Evolutionary conservation across 2,113 vertebrate species (phyloP), one percentile per base, ranked within the genome.

Genomic region (Bambusicola thoracicus): DNA sequence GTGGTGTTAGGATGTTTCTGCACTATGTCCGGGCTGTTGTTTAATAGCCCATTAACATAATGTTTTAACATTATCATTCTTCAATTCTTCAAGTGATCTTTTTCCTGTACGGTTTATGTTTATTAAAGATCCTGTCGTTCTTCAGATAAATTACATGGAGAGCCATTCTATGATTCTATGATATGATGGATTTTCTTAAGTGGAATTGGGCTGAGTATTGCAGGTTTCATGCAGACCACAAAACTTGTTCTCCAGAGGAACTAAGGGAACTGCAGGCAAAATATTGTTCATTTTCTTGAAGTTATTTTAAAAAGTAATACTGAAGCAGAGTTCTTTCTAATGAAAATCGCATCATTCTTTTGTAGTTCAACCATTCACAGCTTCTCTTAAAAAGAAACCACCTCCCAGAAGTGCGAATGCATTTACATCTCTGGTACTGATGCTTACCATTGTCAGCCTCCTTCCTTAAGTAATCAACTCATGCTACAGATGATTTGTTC

Each of bases 371-470:
- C 89, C 88, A 56, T 63, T 95, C 51, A 65, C 73, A 68, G 5
- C 36, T 87, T 78, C 5, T 53, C 38, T 75, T 88, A 19, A 38
- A 81, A 87, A 87, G 70, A 63, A 34, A 90, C 46, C 0, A 34
- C 0, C 0, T 27, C 13, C 51, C 0, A 0, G 75, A 81, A 81
- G 25, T 0, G 0, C 40, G 8, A 2, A 0, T 41, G 55, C 29
- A 3, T 72, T 87, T 91, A 56, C 38, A 20, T 69, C 77, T 34
- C 70, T 69, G 10, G 27, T 65, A 40, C 58, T 65, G n/a, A 43
- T 73, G 10, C 40, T 80, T 81, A 21, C 0, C 15, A 58, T 34
- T 91, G 34, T 83, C 41, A 46, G 49, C 32, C 29, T 95, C 46
- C 49, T 74, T 77, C 38, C 46, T 80, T 32, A 17, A 0, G 1